These are phyloP conservation scores for Oscheius sp. DNA, from an alignment of 2,888 invertebrate species.

Conservation along the genomic window DNA sequence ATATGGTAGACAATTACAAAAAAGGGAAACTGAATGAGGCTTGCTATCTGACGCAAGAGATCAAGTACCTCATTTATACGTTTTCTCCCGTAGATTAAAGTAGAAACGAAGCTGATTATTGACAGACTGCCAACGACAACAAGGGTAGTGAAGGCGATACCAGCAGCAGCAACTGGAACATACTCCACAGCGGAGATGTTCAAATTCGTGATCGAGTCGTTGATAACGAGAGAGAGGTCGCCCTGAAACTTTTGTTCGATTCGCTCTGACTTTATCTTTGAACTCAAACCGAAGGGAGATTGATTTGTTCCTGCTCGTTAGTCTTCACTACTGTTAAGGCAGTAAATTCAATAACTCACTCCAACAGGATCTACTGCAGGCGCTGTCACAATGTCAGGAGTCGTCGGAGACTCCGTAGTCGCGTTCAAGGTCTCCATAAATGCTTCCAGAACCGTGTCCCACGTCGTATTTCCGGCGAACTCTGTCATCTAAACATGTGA, in stretches of 20 bases:
- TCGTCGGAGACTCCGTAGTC: constrained; percentile 9
- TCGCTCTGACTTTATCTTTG: no score
- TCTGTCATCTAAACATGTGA: constrained; percentile 3
- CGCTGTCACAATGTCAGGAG: constrained; percentile 17
- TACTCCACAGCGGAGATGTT: constrained; percentile 49
- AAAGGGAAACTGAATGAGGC: constrained; percentile 43
- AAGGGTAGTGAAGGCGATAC: constrained; percentile 39
- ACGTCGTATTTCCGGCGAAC: neutral
- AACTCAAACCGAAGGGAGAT: neutral
- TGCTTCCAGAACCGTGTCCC: neutral
- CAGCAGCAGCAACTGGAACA: constrained; percentile 49
- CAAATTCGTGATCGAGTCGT: constrained; percentile 48
- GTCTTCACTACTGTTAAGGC: neutral
- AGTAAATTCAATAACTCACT: neutral
- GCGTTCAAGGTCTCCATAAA: neutral
- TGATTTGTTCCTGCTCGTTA: neutral
- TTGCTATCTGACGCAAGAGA: neutral
- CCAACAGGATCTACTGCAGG: constrained; percentile 24
- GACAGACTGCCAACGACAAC: constrained; percentile 42
- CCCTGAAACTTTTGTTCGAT: neutral
- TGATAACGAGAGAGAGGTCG: constrained; percentile 11
- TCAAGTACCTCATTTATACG: constrained; percentile 42
- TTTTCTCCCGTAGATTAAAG: constrained; percentile 45
- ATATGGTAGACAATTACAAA: constrained; percentile 54
- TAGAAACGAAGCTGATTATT: constrained; percentile 42